Conservation (phyloP, 2,797 vertebrate species). For the Chromobotia macracanthus region DNA sequence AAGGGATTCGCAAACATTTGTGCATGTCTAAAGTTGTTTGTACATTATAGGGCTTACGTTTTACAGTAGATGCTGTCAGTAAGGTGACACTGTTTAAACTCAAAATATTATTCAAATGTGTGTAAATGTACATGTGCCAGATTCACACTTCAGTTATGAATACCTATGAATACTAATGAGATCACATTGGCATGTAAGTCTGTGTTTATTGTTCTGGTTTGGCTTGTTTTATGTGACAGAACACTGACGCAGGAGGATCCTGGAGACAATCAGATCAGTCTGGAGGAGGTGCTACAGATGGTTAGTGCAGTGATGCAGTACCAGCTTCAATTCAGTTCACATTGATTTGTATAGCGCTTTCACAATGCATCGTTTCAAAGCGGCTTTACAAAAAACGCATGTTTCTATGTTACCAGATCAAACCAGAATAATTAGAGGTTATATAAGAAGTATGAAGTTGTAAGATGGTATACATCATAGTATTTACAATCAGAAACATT, state of each 20-base stretch:
- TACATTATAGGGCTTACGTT: background rate
- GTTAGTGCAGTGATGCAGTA: conserved; percentile 72
- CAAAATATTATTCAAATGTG: background rate
- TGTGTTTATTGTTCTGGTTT: background rate
- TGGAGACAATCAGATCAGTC: conserved; percentile 89
- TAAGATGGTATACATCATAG: too few relatives aligned
- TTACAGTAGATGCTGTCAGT: background rate
- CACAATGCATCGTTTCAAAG: too few relatives aligned
- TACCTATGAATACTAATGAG: background rate
- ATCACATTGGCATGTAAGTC: background rate
- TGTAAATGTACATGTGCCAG: background rate
- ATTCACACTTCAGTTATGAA: background rate
- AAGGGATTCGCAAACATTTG: background rate
- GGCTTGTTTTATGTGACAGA: conserved; percentile 68
- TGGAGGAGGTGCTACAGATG: conserved; percentile 88
- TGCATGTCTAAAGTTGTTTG: background rate
- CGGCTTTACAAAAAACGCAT: too few relatives aligned
- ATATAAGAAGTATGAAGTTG: too few relatives aligned
- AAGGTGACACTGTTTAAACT: too few relatives aligned
- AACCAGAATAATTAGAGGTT: too few relatives aligned
- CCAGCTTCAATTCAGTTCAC: background rate
- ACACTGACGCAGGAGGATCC: conserved; percentile 95
- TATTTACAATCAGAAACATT: too few relatives aligned
- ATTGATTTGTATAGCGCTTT: too few relatives aligned
- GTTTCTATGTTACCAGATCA: too few relatives aligned